phyloP scores from a whole-genome alignment of 2,113 vertebrate genomes.

The Mesoclemmys tuberculata region DNA sequence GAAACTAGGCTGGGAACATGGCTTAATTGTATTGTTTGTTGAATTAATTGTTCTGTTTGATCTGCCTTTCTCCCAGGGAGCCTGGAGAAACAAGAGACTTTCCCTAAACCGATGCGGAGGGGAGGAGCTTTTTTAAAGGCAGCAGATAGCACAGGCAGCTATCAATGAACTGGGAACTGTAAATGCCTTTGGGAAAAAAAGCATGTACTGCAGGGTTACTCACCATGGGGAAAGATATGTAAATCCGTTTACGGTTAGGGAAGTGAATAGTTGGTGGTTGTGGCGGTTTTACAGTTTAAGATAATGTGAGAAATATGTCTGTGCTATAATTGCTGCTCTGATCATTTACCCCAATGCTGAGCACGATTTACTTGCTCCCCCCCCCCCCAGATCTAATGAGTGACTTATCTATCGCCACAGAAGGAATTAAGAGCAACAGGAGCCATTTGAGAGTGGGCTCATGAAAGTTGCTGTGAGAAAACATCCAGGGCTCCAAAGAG shows the following conservation, averaged over 20 bases:
- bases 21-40: constrained; percentile 81
- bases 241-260: neutral
- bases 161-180: neutral
- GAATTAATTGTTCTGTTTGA: constrained; percentile 85
- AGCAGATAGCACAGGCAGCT: neutral
- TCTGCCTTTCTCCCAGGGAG: constrained; percentile 59
- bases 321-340: neutral
- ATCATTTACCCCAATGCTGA: neutral
- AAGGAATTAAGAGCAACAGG: neutral
- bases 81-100: constrained; percentile 65
- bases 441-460: neutral
- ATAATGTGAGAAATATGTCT: neutral
- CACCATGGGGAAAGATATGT: neutral
- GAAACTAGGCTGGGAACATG: constrained; percentile 73
- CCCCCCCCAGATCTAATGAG: neutral
- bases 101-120: constrained; percentile 41
- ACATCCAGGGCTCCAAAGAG: neutral
- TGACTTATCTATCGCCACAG: neutral
- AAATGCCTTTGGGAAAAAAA: neutral
- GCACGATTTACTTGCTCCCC: neutral
- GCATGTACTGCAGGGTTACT: neutral
- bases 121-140: constrained; percentile 13
- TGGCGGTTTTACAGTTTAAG: neutral
- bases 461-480: neutral
- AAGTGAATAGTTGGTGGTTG: neutral